phyloP scores from a whole-genome alignment of 2,113 vertebrate species.

The Prinia subflava region DNA sequence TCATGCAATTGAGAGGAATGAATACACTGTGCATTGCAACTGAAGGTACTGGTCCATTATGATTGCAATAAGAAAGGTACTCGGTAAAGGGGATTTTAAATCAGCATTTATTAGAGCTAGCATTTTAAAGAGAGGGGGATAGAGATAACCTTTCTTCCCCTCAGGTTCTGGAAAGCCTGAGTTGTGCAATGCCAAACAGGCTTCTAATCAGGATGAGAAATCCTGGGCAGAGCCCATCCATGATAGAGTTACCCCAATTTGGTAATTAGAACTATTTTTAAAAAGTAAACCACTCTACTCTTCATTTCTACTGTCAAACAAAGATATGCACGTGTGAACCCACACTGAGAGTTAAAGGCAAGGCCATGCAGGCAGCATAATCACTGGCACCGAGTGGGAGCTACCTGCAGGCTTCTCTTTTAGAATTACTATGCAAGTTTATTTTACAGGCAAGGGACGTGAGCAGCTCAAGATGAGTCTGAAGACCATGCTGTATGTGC shows the following conservation, averaged over 20 bases:
- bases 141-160: background rate
- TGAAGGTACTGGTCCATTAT: background rate
- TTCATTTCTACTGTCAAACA: background rate
- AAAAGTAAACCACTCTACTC: background rate
- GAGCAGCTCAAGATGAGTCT: background rate
- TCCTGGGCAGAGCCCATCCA: rapidly evolving
- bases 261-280: background rate
- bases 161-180: background rate
- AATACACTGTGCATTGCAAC: background rate
- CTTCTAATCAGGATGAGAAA: background rate
- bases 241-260: background rate
- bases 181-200: background rate
- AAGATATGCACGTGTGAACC: background rate
- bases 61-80: background rate
- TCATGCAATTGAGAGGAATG: background rate
- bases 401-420: background rate
- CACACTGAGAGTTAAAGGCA: background rate
- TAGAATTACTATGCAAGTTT: rapidly evolving
- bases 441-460: rapidly evolving
- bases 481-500: background rate
- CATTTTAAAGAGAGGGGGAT: background rate
- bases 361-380: background rate
- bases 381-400: rapidly evolving
- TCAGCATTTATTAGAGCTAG: background rate
- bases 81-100: background rate